Base-by-base conservation (phyloP, 2,113 vertebrate species). In the Ailurus styani region DNA sequence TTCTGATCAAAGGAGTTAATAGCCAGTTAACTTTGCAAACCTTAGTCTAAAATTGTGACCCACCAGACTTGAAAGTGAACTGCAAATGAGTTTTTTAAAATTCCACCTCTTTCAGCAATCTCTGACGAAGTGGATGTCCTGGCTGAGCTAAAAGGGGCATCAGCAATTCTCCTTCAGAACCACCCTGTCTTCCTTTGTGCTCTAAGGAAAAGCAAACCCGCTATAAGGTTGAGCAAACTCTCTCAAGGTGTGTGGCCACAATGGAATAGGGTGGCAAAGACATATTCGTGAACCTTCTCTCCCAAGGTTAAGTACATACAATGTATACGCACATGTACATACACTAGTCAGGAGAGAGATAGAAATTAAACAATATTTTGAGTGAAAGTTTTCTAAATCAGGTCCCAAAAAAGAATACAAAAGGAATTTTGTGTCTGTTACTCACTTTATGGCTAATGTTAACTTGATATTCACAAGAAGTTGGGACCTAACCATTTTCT, bases 11-110 rank as follows among this genome's bases (percentile, higher is more conserved):
- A 97, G 7, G 47, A 95, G 21, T 90, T 98, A 85, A 96, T 64
- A 98, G 23, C 88, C 77, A 93, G 64, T 97, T 98, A 87, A 93
- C 72, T 79, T 93, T 78, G 68, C 37, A 96, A 97, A 96, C 34
- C 55, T 91, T 89, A 50, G 3, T 89, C 88, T 85, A 90, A 88
- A 96, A 88, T 82, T 78, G 87, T 97, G 84, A 94, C 57, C 81
- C 88, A 50, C 14, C 72, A 79, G 40, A 95, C 13, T 95, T 97
- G 50, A 96, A 95, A 27, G 84, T 91, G 6, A 45, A 73, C 91
- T 95, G 29, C 13, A 97, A 95, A 91, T 82, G 3, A 79, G 84
- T 96, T 79, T 11, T 47, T 66, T 15, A 64, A 97, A 89, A 50
- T 47, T 37, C 73, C 64, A 89, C 87, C 37, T 93, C 47, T 84